phyloP scores from a whole-genome alignment of 2,113 vertebrate genomes.

The Menura novaehollandiae region DNA sequence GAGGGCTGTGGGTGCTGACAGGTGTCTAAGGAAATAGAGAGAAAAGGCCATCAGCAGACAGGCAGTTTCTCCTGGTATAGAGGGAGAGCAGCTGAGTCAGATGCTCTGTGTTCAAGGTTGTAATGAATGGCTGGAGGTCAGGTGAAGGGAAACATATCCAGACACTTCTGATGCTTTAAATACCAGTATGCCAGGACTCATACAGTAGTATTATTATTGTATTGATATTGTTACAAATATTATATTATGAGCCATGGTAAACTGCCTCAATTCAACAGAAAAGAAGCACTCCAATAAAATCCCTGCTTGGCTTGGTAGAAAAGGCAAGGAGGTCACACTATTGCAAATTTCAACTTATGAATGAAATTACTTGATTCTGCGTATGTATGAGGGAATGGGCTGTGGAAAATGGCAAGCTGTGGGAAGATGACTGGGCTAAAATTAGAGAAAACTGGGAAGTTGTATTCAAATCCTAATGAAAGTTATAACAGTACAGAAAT shows the following conservation, averaged over 20 bases:
- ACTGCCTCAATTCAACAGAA: not conserved
- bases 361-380: not conserved
- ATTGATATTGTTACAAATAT: not conserved
- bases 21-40: not conserved
- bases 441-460: not conserved
- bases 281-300: not conserved
- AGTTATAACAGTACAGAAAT: not conserved
- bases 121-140: not conserved
- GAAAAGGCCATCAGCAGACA: not conserved
- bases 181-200: not conserved
- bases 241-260: not conserved
- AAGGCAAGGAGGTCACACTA: not conserved
- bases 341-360: not conserved
- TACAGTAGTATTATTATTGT: not conserved
- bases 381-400: not conserved
- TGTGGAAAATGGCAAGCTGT: not conserved
- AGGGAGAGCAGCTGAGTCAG: slow-evolving; percentile 4
- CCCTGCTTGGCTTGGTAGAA: not conserved
- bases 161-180: not conserved
- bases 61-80: not conserved
- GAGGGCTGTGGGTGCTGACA: not conserved
- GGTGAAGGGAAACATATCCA: not conserved
- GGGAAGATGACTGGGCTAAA: not conserved
- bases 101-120: not conserved
- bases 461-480: not conserved